Evolutionary conservation across 2,888 invertebrate genomes (phyloP).

Genomic region (Tetragnatha montana): DNA sequence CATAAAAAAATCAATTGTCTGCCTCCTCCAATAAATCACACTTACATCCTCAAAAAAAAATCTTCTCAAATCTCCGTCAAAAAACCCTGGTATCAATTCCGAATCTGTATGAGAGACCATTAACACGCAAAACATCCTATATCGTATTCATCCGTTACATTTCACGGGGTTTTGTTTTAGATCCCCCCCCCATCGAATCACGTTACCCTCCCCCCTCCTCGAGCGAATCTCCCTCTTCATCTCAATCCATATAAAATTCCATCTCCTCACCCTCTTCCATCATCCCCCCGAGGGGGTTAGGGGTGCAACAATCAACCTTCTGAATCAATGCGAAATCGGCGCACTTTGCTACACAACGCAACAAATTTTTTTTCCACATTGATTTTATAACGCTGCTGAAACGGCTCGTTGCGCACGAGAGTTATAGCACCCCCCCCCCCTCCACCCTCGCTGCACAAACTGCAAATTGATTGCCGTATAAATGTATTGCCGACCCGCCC

Average conservation of each 20-base stretch:
- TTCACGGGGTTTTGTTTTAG: not conserved
- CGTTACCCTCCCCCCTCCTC: slow-evolving; percentile 7
- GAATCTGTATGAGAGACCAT: not conserved
- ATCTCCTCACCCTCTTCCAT: not conserved
- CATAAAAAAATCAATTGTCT: not conserved
- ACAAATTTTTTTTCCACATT: slow-evolving; percentile 54
- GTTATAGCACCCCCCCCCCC: slow-evolving; percentile 37
- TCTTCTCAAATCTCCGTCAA: not conserved
- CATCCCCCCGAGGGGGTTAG: slow-evolving; percentile 36
- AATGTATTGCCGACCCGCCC: slow-evolving; percentile 37
- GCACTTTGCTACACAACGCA: slow-evolving; percentile 46
- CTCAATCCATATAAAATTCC: slow-evolving; percentile 50
- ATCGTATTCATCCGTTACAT: not conserved
- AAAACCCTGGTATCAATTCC: not conserved
- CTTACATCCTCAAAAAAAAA: not conserved
- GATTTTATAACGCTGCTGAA: slow-evolving; percentile 61
- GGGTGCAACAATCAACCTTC: slow-evolving; percentile 50
- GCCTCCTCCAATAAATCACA: not conserved
- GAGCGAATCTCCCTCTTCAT: slow-evolving; percentile 45
- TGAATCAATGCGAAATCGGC: slow-evolving; percentile 62
- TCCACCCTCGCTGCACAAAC: slow-evolving; percentile 12
- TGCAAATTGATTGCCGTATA: slow-evolving; percentile 60
- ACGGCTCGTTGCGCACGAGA: slow-evolving; percentile 62
- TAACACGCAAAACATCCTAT: not conserved
- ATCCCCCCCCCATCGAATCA: slow-evolving; percentile 33